phyloP scores from a whole-genome alignment of 2,113 vertebrate species.

The Pygoscelis antarcticus region DNA sequence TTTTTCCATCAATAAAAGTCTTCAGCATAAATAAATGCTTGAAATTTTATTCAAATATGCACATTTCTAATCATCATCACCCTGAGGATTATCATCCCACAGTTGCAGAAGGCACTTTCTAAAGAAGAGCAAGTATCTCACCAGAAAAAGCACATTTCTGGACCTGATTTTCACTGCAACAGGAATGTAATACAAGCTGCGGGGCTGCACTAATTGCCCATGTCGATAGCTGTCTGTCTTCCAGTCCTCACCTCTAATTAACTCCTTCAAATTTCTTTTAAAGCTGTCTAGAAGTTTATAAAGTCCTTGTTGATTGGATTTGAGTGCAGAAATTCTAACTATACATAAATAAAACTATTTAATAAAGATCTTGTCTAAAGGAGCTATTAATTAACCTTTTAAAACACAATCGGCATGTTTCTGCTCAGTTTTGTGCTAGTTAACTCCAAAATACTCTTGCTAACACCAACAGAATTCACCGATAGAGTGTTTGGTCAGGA shows the following conservation, averaged over 20 bases:
- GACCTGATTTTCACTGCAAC: background rate
- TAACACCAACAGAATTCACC: background rate
- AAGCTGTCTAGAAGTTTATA: background rate
- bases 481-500: background rate
- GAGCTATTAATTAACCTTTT: background rate
- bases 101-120: slow-evolving; percentile 10
- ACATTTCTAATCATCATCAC: background rate
- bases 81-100: background rate
- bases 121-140: background rate
- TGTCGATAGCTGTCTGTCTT: background rate
- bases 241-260: background rate
- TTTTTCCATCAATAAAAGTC: background rate
- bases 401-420: background rate
- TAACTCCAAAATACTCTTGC: background rate
- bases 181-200: background rate
- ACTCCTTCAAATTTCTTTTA: background rate
- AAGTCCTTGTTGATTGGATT: background rate
- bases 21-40: background rate
- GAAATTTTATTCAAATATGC: background rate
- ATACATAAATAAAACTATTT: background rate
- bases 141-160: background rate
- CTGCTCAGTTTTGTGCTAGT: background rate
- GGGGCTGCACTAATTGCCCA: background rate
- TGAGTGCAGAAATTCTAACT: background rate
- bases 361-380: background rate